Conservation (phyloP, 2,113 vertebrate species). For the Corythaeola cristata region DNA sequence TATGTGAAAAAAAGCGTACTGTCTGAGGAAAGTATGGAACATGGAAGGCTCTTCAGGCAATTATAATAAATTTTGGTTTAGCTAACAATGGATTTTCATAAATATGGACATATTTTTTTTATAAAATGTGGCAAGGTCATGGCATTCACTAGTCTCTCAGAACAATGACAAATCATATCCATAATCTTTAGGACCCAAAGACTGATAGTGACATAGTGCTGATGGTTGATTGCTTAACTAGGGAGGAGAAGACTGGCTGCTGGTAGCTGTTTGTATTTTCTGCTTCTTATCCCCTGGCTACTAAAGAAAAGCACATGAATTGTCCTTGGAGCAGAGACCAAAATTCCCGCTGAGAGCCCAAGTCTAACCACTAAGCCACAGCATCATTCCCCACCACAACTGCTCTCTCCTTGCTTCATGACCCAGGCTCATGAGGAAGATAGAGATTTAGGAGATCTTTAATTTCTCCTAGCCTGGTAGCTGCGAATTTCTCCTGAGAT, state of each 20-base stretch:
- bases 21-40: not conserved
- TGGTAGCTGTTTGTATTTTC: not conserved
- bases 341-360: not conserved
- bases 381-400: accelerated
- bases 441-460: not conserved
- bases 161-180: not conserved
- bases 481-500: not conserved
- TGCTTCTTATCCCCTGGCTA: not conserved
- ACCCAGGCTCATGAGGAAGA: not conserved
- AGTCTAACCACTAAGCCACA: not conserved
- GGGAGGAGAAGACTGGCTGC: not conserved
- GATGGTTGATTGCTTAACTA: not conserved
- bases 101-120: not conserved
- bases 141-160: not conserved
- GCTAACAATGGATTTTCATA: not conserved
- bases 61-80: not conserved
- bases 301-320: not conserved
- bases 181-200: not conserved
- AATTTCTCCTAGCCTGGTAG: not conserved
- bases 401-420: not conserved
- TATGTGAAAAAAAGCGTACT: not conserved
- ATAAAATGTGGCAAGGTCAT: not conserved
- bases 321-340: not conserved
- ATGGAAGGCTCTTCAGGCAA: not conserved
- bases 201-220: not conserved